Base-by-base conservation (phyloP, 2,888 invertebrate species). In the Agapostemon virescens region DNA sequence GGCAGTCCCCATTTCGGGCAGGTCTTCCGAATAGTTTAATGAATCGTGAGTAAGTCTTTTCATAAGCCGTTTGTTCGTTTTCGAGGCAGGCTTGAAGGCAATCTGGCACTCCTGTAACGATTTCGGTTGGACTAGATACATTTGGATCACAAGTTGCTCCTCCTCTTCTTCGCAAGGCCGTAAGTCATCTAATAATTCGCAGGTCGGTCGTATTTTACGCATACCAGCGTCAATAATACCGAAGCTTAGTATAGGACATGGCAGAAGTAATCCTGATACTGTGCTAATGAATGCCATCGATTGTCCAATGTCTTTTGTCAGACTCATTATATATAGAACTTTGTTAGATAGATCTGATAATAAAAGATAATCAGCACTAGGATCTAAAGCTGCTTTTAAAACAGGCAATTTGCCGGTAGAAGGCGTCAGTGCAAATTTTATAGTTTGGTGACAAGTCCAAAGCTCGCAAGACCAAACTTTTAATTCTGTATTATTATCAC, bases 381-480 rank as follows among this genome's bases (percentile, higher is more conserved):
- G 94, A 93, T 99, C 98, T 71, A 98, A 94, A 87, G 96, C 95
- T 0, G 97, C 96, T 92, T 97, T 97, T 61, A 97, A 93, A 38
- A 95, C 95, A 7, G 93, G 93, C 58, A 93, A 87, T 74, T 91
- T 91, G 6, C 93, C 86, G 2, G 93, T 92, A 26, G 90, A 89
- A 0, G 94, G 93, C 26, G 93, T 91, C 0, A 95, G 94, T 2
- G 94, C 93, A 90, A 98, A 96, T 42, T 94, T 94, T 52, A 98
- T 95, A 0, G 96, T 97, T 92, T 98, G 99, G n/a, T 98, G 93
- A 90, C 98, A 98, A 68, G 95, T 95, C 99, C 99, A 99, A 0
- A 97, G 95, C 90, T 98, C 97, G 93, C 98, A 99, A 11, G 98
- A 97, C 98, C 98, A 99, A 67, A 96, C 94, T 93, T 98, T 98